Base-by-base conservation (phyloP, 2,797 vertebrate genomes). In the Acridotheres tristis region DNA sequence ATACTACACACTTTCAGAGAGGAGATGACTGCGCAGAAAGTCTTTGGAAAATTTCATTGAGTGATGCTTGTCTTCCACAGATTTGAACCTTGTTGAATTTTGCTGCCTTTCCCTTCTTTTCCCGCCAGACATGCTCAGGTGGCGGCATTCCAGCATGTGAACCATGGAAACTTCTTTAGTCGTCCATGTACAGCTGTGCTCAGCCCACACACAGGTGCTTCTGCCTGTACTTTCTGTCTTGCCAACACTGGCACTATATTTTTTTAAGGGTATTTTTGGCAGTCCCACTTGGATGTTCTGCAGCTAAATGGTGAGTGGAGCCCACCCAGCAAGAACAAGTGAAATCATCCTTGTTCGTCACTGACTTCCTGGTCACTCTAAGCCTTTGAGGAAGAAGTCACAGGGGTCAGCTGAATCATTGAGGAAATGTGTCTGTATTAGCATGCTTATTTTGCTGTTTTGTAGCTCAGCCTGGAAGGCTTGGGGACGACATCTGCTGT, bases 241-340 rank as follows among this genome's bases (percentile, higher is more conserved):
- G 88, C 92, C 92, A 95, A 76, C 19, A 73, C 26, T 74, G 87
- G 45, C 23, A 59, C 45, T 89, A 32, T 11, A 32, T 54, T 55
- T 75, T 95, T 95, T 92, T 54, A 71, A 90, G 76, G 45, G n/a
- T 21, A 45, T 78, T 94, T 94, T 96, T 94, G 90, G 84, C 93
- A 95, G 78, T 72, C 84, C 21, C 22, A 55, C 20, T 83, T 2
- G 1, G 91, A 94, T 78, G 25, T 76, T 92, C 71, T 65, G 62
- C 74, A 96, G 53, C 93, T 93, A 87, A 50, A 71, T 1, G 4
- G 18, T 45, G 36, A 85, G 43, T 32, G 21, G 27, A 89, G 95
- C 94, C 97, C 97, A 97, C 95, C 89, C 97, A 97, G 48, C 34
- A 62, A 90, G 96, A 94, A 66, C 23, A 89, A 95, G 51, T 93